These are phyloP conservation scores for Tyrannus savana DNA, from an alignment of 2,113 vertebrate genomes.

Conservation along the genomic window DNA sequence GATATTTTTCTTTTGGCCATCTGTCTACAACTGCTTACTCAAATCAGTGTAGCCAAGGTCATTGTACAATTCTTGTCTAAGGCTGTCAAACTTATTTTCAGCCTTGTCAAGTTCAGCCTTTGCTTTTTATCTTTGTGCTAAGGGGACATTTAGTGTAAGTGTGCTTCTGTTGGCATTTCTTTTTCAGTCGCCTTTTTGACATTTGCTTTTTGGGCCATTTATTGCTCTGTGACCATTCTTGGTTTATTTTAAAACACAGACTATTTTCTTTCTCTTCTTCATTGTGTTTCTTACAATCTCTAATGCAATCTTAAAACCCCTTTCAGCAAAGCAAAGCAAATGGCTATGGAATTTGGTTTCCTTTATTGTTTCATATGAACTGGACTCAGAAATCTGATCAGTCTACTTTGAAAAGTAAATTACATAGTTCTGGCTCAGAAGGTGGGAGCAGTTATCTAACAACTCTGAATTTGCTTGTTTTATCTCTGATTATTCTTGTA, in stretches of 20 bases:
- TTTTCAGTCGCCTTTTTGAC: conserved; percentile 1
- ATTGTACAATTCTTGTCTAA: conserved; percentile 8
- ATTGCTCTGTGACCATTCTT: background rate
- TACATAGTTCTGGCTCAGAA: background rate
- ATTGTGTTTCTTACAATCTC: background rate
- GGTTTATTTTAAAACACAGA: background rate
- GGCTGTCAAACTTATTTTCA: conserved; percentile 51
- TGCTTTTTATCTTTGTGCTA: background rate
- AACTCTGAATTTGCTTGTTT: background rate
- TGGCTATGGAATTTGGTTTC: background rate
- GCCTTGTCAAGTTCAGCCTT: conserved; percentile 13
- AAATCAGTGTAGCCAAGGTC: background rate
- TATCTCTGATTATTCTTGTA: background rate
- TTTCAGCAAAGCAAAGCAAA: background rate
- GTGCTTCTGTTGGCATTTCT: conserved; percentile 21
- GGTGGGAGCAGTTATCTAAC: background rate
- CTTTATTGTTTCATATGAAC: background rate
- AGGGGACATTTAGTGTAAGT: background rate
- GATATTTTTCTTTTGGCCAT: conserved; percentile 3
- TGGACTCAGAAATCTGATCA: background rate
- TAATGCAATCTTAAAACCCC: background rate
- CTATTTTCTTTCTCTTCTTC: background rate
- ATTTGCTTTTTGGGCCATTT: conserved; percentile 8
- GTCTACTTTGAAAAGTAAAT: background rate
- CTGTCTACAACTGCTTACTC: conserved; percentile 9